A percentile compares a stretch with the other conserved stretches of the same genome.
Evolutionary conservation across 2,888 invertebrate species (phyloP).

Genomic region (Yponomeuta malinellus): DNA sequence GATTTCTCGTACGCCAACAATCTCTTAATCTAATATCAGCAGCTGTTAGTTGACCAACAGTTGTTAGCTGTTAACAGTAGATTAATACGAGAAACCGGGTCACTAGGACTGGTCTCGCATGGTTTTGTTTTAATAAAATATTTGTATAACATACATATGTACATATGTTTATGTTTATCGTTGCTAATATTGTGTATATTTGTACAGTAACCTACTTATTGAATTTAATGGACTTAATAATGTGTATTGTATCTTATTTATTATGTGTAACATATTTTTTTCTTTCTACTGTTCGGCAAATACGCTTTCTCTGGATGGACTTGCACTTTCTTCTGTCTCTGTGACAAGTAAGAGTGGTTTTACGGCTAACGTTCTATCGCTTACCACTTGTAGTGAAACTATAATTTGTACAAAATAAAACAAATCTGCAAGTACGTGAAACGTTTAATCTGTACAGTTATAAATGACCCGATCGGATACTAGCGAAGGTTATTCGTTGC

Average conservation of each 20-base stretch:
- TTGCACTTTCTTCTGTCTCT: constrained; percentile 28
- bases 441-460: too few relatives aligned
- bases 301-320: constrained; percentile 32
- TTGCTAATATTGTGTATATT: neutral
- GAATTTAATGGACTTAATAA: neutral
- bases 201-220: neutral
- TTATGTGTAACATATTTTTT: constrained; percentile 19
- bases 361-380: neutral
- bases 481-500: too few relatives aligned
- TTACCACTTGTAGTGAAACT: neutral
- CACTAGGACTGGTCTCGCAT: too few relatives aligned
- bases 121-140: too few relatives aligned
- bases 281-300: constrained; percentile 22
- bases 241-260: neutral
- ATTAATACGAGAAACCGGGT: too few relatives aligned
- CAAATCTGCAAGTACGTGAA: too few relatives aligned
- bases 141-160: neutral
- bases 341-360: constrained; percentile 33
- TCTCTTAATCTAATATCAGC: too few relatives aligned
- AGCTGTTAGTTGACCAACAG: too few relatives aligned
- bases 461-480: too few relatives aligned
- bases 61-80: too few relatives aligned
- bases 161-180: neutral
- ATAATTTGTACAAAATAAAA: too few relatives aligned
- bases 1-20: too few relatives aligned